Conservation (phyloP, 2,113 vertebrate species). For the Urocynchramus pylzowi region DNA sequence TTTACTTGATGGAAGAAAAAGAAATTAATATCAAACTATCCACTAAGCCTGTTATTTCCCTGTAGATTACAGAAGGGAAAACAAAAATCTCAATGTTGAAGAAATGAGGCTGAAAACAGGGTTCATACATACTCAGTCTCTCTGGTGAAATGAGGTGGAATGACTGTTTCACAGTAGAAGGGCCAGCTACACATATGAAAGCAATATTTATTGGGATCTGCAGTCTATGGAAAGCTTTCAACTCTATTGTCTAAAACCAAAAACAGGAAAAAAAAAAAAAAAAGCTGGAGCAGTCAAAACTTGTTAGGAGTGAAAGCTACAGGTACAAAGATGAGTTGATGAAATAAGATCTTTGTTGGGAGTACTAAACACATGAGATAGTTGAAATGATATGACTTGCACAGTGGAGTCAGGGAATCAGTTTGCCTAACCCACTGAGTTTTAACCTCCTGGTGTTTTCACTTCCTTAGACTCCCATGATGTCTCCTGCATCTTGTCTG, state of each 20-base stretch:
- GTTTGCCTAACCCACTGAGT: background rate
- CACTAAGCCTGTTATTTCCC: background rate
- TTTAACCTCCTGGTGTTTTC: background rate
- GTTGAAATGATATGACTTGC: background rate
- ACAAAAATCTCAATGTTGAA: background rate
- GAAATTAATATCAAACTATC: background rate
- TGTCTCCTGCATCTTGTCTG: background rate
- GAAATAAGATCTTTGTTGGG: background rate
- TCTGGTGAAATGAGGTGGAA: background rate
- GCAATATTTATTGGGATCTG: background rate
- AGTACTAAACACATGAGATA: background rate
- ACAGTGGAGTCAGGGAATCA: background rate
- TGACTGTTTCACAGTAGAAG: slow-evolving; percentile 1
- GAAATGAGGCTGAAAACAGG: slow-evolving; percentile 32
- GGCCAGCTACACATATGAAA: background rate
- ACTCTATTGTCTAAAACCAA: background rate
- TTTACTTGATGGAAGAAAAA: slow-evolving; percentile 7
- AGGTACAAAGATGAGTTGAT: background rate
- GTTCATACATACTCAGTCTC: slow-evolving; percentile 5
- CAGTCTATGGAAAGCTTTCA: background rate
- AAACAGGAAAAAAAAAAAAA: background rate
- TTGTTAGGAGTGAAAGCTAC: background rate
- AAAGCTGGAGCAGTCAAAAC: background rate
- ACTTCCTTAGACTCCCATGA: background rate
- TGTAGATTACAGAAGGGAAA: background rate